Evolutionary conservation across 2,113 vertebrate genomes (phyloP).

Genomic region (Pangasianodon gigas): DNA sequence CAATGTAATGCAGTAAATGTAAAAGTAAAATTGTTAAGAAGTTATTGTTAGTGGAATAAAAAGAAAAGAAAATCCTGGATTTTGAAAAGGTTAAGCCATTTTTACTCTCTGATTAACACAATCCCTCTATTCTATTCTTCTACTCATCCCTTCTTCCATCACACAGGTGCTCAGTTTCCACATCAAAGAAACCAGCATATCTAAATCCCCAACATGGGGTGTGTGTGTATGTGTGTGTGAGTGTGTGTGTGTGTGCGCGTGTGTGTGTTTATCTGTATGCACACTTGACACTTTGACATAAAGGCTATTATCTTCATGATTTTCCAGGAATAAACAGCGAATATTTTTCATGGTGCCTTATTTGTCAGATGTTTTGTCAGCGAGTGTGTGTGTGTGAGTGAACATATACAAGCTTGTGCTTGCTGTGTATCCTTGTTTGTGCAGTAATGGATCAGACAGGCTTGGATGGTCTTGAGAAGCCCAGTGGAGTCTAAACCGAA

Average conservation of each 20-base stretch:
- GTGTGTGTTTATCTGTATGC: conserved; percentile 9
- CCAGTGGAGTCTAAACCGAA: conserved; percentile 41
- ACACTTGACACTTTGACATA: neutral
- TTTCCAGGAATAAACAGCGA: neutral
- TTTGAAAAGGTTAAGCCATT: conserved; percentile 44
- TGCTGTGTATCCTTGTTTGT: conserved; percentile 18
- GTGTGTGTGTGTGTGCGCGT: conserved; percentile 13
- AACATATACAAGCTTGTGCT: neutral
- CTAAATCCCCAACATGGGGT: neutral
- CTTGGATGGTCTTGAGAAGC: conserved; percentile 20
- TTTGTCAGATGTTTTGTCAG: neutral
- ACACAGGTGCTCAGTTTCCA: conserved; percentile 16
- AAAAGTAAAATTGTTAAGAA: neutral
- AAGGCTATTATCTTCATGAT: neutral
- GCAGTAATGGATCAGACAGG: conserved; percentile 23
- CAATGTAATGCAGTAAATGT: neutral
- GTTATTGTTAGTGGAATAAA: neutral
- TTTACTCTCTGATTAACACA: neutral
- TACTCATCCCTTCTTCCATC: conserved; percentile 25
- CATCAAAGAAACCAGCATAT: neutral
- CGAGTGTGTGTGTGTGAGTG: neutral
- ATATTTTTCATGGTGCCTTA: neutral
- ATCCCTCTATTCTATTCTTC: conserved; percentile 11
- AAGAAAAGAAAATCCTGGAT: neutral
- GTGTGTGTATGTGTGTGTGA: conserved; percentile 12